Base-by-base conservation (phyloP, 2,888 invertebrate genomes). In the Leucania comma region DNA sequence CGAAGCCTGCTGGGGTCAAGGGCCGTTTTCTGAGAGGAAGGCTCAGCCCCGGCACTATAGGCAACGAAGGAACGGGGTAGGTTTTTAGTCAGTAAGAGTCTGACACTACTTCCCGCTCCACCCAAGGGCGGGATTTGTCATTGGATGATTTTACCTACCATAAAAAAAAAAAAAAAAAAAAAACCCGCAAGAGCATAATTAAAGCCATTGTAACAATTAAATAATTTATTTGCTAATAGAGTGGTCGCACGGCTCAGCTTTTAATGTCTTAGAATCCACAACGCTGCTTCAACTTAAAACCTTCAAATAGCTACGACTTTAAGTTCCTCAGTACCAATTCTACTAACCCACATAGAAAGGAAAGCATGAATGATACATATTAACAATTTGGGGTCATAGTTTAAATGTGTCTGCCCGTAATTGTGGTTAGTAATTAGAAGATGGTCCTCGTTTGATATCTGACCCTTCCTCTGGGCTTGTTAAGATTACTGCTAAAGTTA, bases 361-460 rank as follows among this genome's bases (percentile, higher is more conserved):
- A 75, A 72, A 75, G 58, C 75, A 46, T 68, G 48, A 62, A 79
- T 67, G 70, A 62, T 68, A 60, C 61, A 53, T 61, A 83, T 79
- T 67, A 79, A 75, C 81, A 72, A 77, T 81, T 85, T 70, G 77
- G 67, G 78, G 81, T 81, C 76, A 79, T 70, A 84, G 75, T 81
- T 76, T 78, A 81, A 84, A 78, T 66, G 69, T 71, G 54, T 69
- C 60, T 61, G 56, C 32, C 80, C 77, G 69, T 84, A 75, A 81
- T 80, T 80, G 77, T 76, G 81, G 83, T 74, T 64, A 66, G 67
- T 83, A 81, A 84, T 85, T 81, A 81, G 79, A 64, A 70, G 77
- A 75, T 80, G 78, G 74, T 65, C 57, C 72, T 79, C 62, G 72
- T 75, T 79, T 75, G 70, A 84, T 77, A 83, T 79, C 83, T 83